phyloP scores from a whole-genome alignment of 2,797 vertebrate genomes.

The Cirrhinus molitorella region DNA sequence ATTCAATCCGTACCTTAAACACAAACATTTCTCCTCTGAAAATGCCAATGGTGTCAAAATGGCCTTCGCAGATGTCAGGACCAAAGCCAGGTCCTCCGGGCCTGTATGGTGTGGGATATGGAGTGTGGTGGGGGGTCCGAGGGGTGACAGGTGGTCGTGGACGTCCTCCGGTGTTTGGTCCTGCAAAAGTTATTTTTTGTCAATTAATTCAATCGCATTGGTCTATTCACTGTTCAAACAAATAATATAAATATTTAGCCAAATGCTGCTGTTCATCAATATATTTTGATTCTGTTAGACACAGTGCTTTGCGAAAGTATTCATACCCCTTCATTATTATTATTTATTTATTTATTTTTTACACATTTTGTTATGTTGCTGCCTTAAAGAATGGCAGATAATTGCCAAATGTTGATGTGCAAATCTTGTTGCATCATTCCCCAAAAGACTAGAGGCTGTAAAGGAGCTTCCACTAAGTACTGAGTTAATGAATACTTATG shows the following conservation, averaged over 20 bases:
- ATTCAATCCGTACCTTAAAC: conserved; percentile 83
- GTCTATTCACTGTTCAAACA: background rate
- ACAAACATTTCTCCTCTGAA: conserved; percentile 94
- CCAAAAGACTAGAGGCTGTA: too few species aligned
- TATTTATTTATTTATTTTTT: too few species aligned
- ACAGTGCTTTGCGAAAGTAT: background rate
- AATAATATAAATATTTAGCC: background rate
- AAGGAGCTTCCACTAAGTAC: too few species aligned
- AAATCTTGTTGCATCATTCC: too few species aligned
- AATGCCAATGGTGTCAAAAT: conserved; percentile 89
- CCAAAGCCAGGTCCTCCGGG: conserved; percentile 77
- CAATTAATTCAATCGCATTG: background rate
- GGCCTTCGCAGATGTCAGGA: conserved; percentile 90
- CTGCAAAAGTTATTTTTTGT: conserved; percentile 55
- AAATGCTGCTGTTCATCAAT: background rate
- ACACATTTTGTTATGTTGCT: too few species aligned
- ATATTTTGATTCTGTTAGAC: background rate
- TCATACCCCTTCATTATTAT: too few species aligned
- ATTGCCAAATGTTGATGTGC: too few species aligned
- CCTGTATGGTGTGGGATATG: conserved; percentile 72
- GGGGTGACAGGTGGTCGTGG: conserved; percentile 73
- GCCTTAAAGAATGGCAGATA: too few species aligned
- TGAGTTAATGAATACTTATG: too few species aligned
- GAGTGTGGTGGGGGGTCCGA: conserved; percentile 62
- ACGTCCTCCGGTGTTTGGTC: conserved; percentile 67